Evolutionary conservation across 2,113 vertebrate species (phyloP).

Genomic region (Percina caprodes): DNA sequence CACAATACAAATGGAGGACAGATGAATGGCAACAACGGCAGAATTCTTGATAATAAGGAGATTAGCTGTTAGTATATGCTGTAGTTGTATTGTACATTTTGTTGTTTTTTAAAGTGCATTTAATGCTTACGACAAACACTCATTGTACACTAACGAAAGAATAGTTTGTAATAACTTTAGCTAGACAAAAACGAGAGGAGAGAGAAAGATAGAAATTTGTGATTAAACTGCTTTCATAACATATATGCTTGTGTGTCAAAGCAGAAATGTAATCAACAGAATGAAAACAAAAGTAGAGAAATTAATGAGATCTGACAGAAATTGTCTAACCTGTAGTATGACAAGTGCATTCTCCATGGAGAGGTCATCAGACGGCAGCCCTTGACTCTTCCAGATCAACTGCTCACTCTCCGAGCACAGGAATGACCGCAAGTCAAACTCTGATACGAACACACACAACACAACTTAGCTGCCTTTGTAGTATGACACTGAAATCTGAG

Average conservation of each 20-base stretch:
- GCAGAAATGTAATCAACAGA: background rate
- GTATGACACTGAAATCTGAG: background rate
- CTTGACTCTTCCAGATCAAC: constrained; percentile 98
- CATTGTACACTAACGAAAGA: background rate
- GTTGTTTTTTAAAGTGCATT: background rate
- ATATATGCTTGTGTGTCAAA: background rate
- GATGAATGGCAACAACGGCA: constrained; percentile 41
- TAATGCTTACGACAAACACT: background rate
- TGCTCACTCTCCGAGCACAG: constrained; percentile 97
- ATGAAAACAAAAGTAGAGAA: background rate
- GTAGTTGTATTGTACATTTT: background rate
- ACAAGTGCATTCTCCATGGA: constrained; percentile 98
- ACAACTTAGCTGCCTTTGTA: constrained; percentile 4
- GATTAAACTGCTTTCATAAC: background rate
- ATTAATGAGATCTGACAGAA: background rate
- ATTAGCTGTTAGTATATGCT: background rate
- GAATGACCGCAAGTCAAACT: constrained; percentile 93
- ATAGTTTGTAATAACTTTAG: background rate
- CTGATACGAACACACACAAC: constrained; percentile 75
- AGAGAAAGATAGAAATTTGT: background rate
- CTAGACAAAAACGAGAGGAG: background rate
- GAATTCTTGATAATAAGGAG: background rate
- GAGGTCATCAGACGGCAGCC: constrained; percentile 96
- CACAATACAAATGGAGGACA: constrained; percentile 59
- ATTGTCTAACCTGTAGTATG: constrained; percentile 91